Conservation (phyloP, 2,888 invertebrate genomes). For the Eristalinus sepulchralis region DNA sequence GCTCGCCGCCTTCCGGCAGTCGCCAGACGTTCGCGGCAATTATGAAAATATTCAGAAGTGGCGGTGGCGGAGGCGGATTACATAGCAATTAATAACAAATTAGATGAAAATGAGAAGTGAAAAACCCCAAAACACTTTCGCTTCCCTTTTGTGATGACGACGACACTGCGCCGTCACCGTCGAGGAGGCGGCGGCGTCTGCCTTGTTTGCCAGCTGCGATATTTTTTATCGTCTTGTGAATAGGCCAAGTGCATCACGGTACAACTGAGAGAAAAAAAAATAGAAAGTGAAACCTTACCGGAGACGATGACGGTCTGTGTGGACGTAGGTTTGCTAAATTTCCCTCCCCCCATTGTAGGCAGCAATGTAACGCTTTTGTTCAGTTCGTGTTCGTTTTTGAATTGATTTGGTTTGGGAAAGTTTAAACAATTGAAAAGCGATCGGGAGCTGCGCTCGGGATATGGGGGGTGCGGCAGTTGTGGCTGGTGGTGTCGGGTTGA, state of each 20-base stretch:
- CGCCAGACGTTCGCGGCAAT: neutral
- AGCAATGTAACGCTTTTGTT: neutral
- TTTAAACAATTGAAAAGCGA: neutral
- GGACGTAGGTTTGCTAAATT: slow-evolving; percentile 15
- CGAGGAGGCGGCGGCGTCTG: neutral
- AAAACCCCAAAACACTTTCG: slow-evolving; percentile 53
- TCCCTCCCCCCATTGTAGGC: neutral
- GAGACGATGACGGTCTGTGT: neutral
- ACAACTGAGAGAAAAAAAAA: slow-evolving; percentile 13
- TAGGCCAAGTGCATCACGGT: slow-evolving; percentile 63
- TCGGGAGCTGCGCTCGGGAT: neutral
- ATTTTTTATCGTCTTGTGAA: slow-evolving; percentile 31
- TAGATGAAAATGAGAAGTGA: slow-evolving; percentile 2
- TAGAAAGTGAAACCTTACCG: slow-evolving; percentile 62
- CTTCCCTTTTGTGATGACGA: slow-evolving; percentile 41
- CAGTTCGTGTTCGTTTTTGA: neutral
- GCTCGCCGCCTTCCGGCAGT: neutral
- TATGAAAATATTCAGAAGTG: neutral
- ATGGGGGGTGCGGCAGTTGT: neutral
- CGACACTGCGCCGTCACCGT: neutral
- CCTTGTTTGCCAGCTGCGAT: slow-evolving; percentile 8
- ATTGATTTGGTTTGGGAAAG: neutral
- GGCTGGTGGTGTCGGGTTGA: neutral
- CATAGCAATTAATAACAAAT: slow-evolving; percentile 36
- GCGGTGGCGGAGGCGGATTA: neutral